Base-by-base conservation (phyloP, 2,113 vertebrate genomes). In the Erpornis zantholeuca region DNA sequence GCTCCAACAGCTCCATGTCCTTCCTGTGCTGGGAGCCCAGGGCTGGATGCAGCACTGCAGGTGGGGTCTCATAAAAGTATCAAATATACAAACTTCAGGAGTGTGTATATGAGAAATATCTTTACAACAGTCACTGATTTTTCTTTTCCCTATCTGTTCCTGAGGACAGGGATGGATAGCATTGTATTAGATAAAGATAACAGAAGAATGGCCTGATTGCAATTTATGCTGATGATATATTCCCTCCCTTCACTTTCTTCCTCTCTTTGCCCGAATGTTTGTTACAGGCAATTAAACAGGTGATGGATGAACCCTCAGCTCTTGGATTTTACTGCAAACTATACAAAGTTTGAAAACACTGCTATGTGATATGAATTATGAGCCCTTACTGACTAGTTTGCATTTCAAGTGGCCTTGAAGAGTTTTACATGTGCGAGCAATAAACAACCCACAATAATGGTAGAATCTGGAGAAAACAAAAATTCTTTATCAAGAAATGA, bases 231-330 rank as follows among this genome's bases (percentile, higher is more conserved):
- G 78, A 92, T 92, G 88, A 54, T 69, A 61, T 52, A 42, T 86
- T 96, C 84, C 80, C 50, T 40, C 28, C 53, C 38, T 86, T 95
- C 72, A 49, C 33, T 91, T 79, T 68, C 70, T 59, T 86, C 40
- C 22, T 61, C 56, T 75, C 96, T 90, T 68, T 92, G 80, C 60
- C 69, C 87, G 83, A 84, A 85, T 95, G 49, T 96, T 95, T 95
- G 84, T 96, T 91, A 95, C 95, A 97, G 95, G 79, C 92, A 97
- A 97, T 98, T 97, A 97, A 97, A 68, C 95, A 93, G 35, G 68
- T 97, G 96, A 98, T 95, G 96, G 70, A 98, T 98, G 96, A 97
- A 97, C 78, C 76, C 71, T 83, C 78, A 59, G n/a, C 64, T 95
- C 86, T 92, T 92, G n/a, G 77, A 91, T 96, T 97, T 85, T 93